Evolutionary conservation across 2,888 invertebrate genomes (phyloP).

Genomic region (Marronus borbonicus): DNA sequence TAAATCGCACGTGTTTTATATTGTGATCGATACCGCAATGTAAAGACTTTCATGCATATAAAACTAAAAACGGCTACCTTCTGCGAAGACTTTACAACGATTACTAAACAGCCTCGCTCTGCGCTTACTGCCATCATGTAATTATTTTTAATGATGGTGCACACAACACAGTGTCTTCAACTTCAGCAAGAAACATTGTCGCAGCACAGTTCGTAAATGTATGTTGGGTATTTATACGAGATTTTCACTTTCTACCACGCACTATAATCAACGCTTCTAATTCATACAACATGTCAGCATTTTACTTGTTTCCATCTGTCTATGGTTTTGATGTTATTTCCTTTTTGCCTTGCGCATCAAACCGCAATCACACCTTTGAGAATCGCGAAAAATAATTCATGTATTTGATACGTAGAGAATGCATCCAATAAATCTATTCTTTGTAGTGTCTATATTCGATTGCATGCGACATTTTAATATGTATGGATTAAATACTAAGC

Average conservation of each 20-base stretch:
- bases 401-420: neutral
- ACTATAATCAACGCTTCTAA: neutral
- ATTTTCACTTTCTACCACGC: neutral
- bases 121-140: neutral
- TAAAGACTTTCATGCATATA: neutral
- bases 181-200: conserved; percentile 1
- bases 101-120: neutral
- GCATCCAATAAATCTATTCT: no score
- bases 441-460: no score
- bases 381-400: neutral
- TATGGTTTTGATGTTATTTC: no score
- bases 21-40: conserved; percentile 13
- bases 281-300: neutral
- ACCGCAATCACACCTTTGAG: neutral
- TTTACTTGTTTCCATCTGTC: neutral
- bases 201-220: conserved; percentile 11
- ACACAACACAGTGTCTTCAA: neutral
- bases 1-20: conserved; percentile 24
- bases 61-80: neutral
- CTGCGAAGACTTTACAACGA: conserved; percentile 1
- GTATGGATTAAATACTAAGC: no score
- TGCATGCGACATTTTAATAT: no score
- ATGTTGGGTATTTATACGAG: conserved; percentile 4
- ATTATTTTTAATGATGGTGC: conserved; percentile 10
- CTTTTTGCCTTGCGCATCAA: neutral